Conservation (phyloP, 2,113 vertebrate species). For the Proteles cristata region DNA sequence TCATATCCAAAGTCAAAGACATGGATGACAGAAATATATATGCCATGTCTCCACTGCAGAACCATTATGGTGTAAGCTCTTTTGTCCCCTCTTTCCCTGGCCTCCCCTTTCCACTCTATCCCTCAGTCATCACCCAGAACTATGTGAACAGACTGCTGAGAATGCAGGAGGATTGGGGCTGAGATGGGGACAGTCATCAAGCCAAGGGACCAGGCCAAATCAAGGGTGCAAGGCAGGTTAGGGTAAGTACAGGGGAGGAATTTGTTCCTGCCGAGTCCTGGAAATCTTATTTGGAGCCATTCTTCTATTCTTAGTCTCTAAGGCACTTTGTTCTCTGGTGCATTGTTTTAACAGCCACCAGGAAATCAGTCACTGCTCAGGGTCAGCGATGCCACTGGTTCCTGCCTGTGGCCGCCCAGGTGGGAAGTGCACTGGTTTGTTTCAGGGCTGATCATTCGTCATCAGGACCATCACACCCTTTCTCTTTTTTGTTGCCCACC, state of each 20-base stretch:
- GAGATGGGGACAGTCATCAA: neutral
- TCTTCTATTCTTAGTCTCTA: slow-evolving; percentile 69
- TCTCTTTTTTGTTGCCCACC: neutral
- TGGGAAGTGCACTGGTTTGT: neutral
- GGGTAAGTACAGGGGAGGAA: neutral
- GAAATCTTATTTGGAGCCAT: slow-evolving; percentile 24
- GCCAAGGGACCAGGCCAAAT: neutral
- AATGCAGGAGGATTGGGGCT: neutral
- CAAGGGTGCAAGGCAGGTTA: neutral
- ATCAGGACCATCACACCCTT: neutral
- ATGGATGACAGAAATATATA: neutral
- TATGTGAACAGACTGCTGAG: neutral
- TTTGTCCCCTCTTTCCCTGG: neutral
- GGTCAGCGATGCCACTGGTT: slow-evolving; percentile 55
- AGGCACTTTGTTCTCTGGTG: slow-evolving; percentile 70
- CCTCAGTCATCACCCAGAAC: neutral
- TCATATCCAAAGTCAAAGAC: neutral
- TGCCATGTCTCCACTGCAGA: neutral
- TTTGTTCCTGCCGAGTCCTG: slow-evolving; percentile 16
- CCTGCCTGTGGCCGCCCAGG: slow-evolving; percentile 58
- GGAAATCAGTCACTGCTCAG: slow-evolving; percentile 59
- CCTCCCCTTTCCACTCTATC: neutral
- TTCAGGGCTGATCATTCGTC: neutral
- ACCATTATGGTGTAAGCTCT: too few relatives aligned
- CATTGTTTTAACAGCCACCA: slow-evolving; percentile 69